Evolutionary conservation across 1,140 invertebrate species (phyloP).

Genomic region (Aricia agestis): DNA sequence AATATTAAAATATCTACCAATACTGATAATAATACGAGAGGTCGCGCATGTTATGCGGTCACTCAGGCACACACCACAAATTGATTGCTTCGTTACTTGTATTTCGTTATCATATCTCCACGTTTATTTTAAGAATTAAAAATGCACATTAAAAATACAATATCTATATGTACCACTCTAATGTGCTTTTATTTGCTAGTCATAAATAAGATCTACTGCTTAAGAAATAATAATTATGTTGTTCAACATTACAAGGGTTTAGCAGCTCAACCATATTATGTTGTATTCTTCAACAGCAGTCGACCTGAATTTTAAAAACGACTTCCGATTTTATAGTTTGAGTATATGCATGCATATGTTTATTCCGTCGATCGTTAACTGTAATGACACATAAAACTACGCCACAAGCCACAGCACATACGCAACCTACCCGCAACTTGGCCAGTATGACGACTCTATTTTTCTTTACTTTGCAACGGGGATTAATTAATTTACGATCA

Average conservation of each 20-base stretch:
- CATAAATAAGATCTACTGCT: not conserved
- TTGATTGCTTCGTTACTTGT: not conserved
- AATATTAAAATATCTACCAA: too few relatives aligned
- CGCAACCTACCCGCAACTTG: too few relatives aligned
- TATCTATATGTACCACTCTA: not conserved
- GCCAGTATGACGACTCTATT: too few relatives aligned
- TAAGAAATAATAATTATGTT: not conserved
- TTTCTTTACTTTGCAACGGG: too few relatives aligned
- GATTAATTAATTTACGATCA: too few relatives aligned
- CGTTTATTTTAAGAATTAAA: not conserved
- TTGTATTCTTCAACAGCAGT: slow-evolving; percentile 30
- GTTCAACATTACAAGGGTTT: not conserved
- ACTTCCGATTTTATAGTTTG: slow-evolving; percentile 38
- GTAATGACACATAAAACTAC: too few relatives aligned
- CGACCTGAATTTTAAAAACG: slow-evolving; percentile 36
- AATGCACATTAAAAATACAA: not conserved
- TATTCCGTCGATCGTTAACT: too few relatives aligned
- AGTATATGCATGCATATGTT: slow-evolving; percentile 30
- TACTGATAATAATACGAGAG: not conserved
- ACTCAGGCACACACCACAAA: not conserved
- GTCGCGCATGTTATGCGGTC: slow-evolving; percentile 15
- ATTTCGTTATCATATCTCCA: not conserved
- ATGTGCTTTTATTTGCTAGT: not conserved
- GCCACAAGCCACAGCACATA: too few relatives aligned
- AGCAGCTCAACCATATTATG: slow-evolving; percentile 22